Conservation (phyloP, 1,140 invertebrate genomes). For the Drosophila tristis region DNA sequence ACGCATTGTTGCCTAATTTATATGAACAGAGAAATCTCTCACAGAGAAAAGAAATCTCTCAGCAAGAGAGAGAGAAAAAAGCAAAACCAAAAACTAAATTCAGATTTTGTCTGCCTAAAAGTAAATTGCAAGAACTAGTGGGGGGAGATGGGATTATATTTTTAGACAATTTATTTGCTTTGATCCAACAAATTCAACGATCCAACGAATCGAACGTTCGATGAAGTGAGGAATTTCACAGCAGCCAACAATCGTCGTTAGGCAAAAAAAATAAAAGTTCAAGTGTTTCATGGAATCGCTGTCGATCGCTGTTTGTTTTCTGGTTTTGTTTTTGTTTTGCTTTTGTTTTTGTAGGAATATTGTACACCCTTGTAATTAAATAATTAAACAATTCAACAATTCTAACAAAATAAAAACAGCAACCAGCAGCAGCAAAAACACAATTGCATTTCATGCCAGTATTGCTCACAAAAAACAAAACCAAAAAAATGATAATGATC, state of each 20-base stretch:
- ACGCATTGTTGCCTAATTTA: conserved; percentile 71
- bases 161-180: conserved; percentile 53
- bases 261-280: conserved; percentile 27
- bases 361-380: conserved; percentile 56
- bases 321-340: no score
- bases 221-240: conserved; percentile 49
- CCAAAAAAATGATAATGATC: conserved; percentile 59
- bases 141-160: conserved; percentile 36
- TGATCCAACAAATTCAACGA: conserved; percentile 21
- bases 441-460: conserved; percentile 45
- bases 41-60: conserved; percentile 25
- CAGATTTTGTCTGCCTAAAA: conserved; percentile 38
- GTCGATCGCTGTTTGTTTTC: no score
- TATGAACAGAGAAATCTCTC: conserved; percentile 25
- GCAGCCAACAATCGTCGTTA: conserved; percentile 37
- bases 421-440: conserved; percentile 35
- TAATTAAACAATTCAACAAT: conserved; percentile 54
- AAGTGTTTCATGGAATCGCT: conserved; percentile 1
- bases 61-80: conserved; percentile 13
- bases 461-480: conserved; percentile 37
- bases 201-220: neutral
- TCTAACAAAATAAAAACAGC: conserved; percentile 25
- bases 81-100: conserved; percentile 39
- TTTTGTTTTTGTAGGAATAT: conserved; percentile 18
- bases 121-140: conserved; percentile 46